Conservation (phyloP, 2,113 vertebrate species). For the Sciurus niger region DNA sequence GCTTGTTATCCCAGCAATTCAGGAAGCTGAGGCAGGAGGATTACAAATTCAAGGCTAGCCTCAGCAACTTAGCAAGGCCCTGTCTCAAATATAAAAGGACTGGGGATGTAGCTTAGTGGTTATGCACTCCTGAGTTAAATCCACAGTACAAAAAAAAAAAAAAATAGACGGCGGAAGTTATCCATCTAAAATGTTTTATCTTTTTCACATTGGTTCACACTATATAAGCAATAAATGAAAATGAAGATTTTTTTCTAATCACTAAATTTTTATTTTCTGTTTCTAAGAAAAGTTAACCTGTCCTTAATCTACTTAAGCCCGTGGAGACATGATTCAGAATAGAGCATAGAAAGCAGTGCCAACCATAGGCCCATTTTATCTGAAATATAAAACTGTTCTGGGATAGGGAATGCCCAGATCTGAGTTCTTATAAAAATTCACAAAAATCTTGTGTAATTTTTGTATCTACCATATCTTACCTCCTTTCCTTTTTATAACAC, state of each 20-base stretch:
- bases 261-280: not conserved
- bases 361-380: not conserved
- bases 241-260: not conserved
- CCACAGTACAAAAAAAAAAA: no score
- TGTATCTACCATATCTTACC: not conserved
- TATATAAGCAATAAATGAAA: not conserved
- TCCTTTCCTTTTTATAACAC: not conserved
- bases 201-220: not conserved
- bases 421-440: constrained; percentile 29
- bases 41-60: no score
- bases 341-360: not conserved
- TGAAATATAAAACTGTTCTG: not conserved
- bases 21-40: no score
- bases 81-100: no score
- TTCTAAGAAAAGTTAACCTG: not conserved
- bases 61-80: no score
- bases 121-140: no score
- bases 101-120: no score
- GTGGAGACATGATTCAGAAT: not conserved
- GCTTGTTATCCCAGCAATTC: no score
- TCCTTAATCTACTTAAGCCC: not conserved
- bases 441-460: not conserved
- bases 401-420: not conserved
- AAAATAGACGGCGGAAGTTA: not conserved
- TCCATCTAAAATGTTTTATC: not conserved